Evolutionary conservation across 2,113 vertebrate species (phyloP).

Genomic region (Daphoenositta chrysoptera): DNA sequence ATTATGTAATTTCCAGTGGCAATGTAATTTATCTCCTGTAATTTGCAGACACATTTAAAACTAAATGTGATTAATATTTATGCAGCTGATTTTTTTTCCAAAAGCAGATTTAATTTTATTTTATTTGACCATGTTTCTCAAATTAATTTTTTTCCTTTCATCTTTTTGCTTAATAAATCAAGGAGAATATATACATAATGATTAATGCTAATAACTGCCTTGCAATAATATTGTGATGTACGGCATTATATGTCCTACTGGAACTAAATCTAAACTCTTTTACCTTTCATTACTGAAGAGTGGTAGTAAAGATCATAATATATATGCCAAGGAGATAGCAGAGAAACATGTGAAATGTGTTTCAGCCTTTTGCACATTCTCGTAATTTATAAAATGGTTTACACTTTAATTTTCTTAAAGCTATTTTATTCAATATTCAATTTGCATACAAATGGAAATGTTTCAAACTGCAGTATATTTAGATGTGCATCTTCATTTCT

Average conservation of each 20-base stretch:
- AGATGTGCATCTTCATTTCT: slow-evolving; percentile 11
- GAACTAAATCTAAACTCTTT: not conserved
- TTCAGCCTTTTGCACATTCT: not conserved
- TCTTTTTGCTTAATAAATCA: not conserved
- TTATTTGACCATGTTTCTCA: not conserved
- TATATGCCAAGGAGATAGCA: not conserved
- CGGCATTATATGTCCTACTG: not conserved
- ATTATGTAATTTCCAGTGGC: slow-evolving; percentile 31
- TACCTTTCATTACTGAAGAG: not conserved
- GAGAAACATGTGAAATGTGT: not conserved
- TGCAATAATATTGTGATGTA: not conserved
- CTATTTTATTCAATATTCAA: slow-evolving; percentile 44
- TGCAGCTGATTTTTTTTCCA: not conserved
- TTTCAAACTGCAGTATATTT: slow-evolving; percentile 1
- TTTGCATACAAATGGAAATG: slow-evolving; percentile 46
- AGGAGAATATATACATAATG: slow-evolving; percentile 22
- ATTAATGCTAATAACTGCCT: not conserved
- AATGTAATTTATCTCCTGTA: not conserved
- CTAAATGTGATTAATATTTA: not conserved
- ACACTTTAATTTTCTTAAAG: not conserved
- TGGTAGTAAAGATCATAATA: not conserved
- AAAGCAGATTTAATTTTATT: not conserved
- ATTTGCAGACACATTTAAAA: slow-evolving; percentile 26
- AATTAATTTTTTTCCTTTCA: slow-evolving; percentile 9
- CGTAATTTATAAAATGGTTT: not conserved